Percentiles rank a stretch among this genome's conserved stretches.
Evolutionary conservation across 1,140 invertebrate genomes (phyloP).

Genomic region (Stegodyphus dumicola): DNA sequence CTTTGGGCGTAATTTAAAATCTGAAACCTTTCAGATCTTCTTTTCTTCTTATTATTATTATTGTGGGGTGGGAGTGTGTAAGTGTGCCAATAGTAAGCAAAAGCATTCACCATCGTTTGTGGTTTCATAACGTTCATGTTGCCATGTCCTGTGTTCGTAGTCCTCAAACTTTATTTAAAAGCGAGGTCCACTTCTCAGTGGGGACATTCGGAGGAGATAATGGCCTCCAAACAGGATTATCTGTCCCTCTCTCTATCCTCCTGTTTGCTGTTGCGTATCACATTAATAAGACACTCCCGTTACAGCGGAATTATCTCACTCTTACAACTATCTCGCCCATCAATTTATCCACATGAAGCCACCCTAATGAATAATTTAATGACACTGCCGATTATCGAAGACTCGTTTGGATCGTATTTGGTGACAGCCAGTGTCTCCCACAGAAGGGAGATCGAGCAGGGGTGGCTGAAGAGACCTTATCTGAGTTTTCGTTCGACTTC

Average conservation of each 20-base stretch:
- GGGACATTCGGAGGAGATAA: slow-evolving; percentile 7
- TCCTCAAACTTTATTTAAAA: background rate
- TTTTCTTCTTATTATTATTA: too few species aligned
- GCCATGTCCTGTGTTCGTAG: too few species aligned
- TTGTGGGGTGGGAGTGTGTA: too few species aligned
- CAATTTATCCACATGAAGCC: slow-evolving; percentile 33
- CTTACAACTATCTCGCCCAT: slow-evolving; percentile 20
- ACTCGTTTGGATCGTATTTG: background rate
- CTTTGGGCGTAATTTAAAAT: too few species aligned
- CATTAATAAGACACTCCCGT: slow-evolving; percentile 40
- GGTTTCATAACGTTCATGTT: too few species aligned
- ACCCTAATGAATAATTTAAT: slow-evolving; percentile 48
- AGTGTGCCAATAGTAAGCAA: too few species aligned
- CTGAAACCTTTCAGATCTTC: too few species aligned
- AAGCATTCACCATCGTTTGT: too few species aligned
- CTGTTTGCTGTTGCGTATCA: slow-evolving; percentile 30
- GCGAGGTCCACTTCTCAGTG: background rate
- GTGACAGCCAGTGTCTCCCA: background rate
- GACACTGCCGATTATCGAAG: slow-evolving; percentile 23
- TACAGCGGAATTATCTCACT: slow-evolving; percentile 28
- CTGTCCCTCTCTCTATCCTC: slow-evolving; percentile 5
- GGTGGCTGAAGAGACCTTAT: slow-evolving; percentile 12
- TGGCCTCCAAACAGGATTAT: slow-evolving; percentile 16
- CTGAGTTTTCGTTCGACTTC: slow-evolving; percentile 34
- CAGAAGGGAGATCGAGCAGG: background rate